Conservation (phyloP, 1,140 invertebrate genomes). For the Aphaenogaster rudis region DNA sequence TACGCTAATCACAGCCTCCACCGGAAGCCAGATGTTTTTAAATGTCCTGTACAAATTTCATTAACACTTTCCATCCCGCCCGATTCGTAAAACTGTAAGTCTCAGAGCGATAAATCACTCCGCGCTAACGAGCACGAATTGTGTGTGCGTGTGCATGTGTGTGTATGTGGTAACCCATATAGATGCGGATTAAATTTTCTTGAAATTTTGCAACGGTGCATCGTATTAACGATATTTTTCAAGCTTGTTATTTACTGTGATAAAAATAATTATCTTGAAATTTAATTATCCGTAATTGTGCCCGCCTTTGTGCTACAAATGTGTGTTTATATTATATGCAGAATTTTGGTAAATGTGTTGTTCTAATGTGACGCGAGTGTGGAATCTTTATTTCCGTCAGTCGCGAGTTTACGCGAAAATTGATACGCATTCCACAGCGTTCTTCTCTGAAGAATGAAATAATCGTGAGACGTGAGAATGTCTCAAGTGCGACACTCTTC, state of each 20-base stretch:
- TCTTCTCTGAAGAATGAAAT: slow-evolving; percentile 23
- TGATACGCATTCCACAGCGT: slow-evolving; percentile 51
- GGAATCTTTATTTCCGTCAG: slow-evolving; percentile 26
- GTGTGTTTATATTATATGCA: neutral
- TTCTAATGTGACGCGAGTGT: neutral
- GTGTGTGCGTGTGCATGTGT: neutral
- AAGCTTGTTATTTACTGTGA: slow-evolving; percentile 17
- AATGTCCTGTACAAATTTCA: slow-evolving; percentile 72
- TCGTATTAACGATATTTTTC: slow-evolving; percentile 10
- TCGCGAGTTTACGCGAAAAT: slow-evolving; percentile 46
- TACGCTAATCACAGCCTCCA: slow-evolving; percentile 66
- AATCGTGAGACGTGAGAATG: slow-evolving; percentile 52
- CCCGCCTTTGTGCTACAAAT: neutral
- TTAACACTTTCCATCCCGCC: slow-evolving; percentile 64
- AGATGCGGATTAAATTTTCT: slow-evolving; percentile 41
- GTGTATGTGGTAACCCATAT: neutral
- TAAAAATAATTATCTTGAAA: slow-evolving; percentile 11
- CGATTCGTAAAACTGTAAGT: slow-evolving; percentile 65
- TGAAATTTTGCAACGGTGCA: slow-evolving; percentile 25
- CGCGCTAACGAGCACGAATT: slow-evolving; percentile 49
- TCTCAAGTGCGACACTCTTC: slow-evolving; percentile 31
- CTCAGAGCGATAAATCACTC: slow-evolving; percentile 54
- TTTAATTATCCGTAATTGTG: slow-evolving; percentile 26
- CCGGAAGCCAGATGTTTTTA: slow-evolving; percentile 68
- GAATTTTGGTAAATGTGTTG: slow-evolving; percentile 2